These are phyloP conservation scores for Troides helena DNA, from an alignment of 2,888 invertebrate species.

Conservation along the genomic window DNA sequence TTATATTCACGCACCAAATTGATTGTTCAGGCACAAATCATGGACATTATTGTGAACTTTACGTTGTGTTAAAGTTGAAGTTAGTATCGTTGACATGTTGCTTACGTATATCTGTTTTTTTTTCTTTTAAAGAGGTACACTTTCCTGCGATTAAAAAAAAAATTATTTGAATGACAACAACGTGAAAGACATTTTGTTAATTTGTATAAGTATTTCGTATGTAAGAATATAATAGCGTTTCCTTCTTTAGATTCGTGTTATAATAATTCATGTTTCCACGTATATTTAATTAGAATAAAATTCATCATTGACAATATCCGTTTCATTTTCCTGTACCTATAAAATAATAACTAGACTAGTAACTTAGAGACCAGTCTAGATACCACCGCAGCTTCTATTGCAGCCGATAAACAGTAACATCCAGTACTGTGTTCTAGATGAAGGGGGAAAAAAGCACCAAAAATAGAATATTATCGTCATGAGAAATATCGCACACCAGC, in stretches of 20 bases:
- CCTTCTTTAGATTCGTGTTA: slow-evolving; percentile 80
- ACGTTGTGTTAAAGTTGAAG: slow-evolving; percentile 14
- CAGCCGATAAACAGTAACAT: no score
- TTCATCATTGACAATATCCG: slow-evolving; percentile 69
- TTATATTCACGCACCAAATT: slow-evolving; percentile 20
- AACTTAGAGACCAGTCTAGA: no score
- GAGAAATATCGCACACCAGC: no score
- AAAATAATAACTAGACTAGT: no score
- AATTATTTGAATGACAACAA: slow-evolving; percentile 50
- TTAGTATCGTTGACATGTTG: not conserved
- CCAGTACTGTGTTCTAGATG: no score
- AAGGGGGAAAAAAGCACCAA: no score
- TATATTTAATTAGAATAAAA: slow-evolving; percentile 79
- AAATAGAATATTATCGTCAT: no score
- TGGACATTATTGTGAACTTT: slow-evolving; percentile 28
- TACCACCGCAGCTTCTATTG: no score
- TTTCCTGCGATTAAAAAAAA: not conserved
- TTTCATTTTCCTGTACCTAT: slow-evolving; percentile 49
- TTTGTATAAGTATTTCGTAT: slow-evolving; percentile 77
- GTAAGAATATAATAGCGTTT: slow-evolving; percentile 78
- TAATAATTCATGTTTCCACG: slow-evolving; percentile 80
- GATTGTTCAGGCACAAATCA: slow-evolving; percentile 20
- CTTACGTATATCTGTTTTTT: slow-evolving; percentile 25
- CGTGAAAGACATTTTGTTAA: slow-evolving; percentile 77
- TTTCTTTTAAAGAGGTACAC: slow-evolving; percentile 30